A percentile compares a stretch with the other conserved stretches of the same genome.
Evolutionary conservation across 1,140 invertebrate genomes (phyloP).

Genomic region (Magallana angulata): DNA sequence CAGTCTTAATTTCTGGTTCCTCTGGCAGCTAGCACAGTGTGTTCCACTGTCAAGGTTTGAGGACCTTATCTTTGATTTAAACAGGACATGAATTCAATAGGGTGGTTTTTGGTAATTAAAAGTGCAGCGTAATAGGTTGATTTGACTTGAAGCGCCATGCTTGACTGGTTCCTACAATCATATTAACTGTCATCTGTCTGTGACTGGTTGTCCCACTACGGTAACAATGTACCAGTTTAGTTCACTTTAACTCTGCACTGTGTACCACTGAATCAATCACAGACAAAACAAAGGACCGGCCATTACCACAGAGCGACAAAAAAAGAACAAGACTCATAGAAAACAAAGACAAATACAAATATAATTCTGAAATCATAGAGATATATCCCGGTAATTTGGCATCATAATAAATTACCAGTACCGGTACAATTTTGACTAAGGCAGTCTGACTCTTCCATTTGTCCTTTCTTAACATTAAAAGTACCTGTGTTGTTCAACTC

Average conservation of each 20-base stretch:
- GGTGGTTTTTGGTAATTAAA: constrained; percentile 34
- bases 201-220: not conserved
- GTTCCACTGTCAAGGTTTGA: constrained; percentile 21
- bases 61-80: constrained; percentile 25
- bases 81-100: constrained; percentile 33
- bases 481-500: too few relatives aligned
- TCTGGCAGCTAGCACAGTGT: constrained; percentile 3
- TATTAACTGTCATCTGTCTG: constrained; percentile 18
- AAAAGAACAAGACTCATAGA: not conserved
- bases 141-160: constrained; percentile 16
- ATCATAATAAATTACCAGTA: too few relatives aligned
- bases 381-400: too few relatives aligned
- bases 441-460: too few relatives aligned
- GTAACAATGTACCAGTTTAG: constrained; percentile 27
- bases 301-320: not conserved
- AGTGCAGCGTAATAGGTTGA: constrained; percentile 34
- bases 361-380: too few relatives aligned
- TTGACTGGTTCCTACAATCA: constrained; percentile 20
- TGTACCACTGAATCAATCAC: constrained; percentile 11
- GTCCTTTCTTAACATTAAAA: too few relatives aligned
- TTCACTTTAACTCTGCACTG: constrained; percentile 6
- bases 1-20: constrained; percentile 15
- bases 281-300: constrained; percentile 23
- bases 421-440: too few relatives aligned
- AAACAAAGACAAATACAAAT: too few relatives aligned